phyloP scores from a whole-genome alignment of 2,797 vertebrate species.

The Iguana delicatissima region DNA sequence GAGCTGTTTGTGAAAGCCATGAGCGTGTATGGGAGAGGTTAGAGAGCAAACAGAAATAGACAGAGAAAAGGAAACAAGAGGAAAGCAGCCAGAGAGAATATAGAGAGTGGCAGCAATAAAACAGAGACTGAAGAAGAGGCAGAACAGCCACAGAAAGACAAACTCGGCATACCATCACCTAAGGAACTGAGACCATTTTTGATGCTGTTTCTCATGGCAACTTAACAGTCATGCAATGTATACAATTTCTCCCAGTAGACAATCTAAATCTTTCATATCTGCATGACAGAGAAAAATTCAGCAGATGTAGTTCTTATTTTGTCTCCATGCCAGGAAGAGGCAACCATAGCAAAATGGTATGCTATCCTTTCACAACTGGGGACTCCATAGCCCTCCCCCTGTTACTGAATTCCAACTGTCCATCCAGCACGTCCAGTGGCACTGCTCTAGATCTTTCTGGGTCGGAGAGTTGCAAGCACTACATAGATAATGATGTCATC shows the following conservation, averaged over 20 bases:
- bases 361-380: no score
- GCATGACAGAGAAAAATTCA: neutral
- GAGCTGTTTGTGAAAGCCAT: neutral
- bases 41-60: neutral
- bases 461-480: no score
- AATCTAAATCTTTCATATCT: neutral
- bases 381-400: no score
- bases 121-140: no score
- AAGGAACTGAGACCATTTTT: neutral
- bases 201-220: neutral
- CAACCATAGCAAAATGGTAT: no score
- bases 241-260: neutral
- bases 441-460: no score
- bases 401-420: no score
- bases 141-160: no score
- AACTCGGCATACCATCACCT: neutral
- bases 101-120: neutral
- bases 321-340: neutral
- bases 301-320: neutral
- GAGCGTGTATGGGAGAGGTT: neutral
- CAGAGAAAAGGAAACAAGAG: neutral
- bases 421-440: no score
- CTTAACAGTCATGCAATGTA: neutral
- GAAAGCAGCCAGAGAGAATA: neutral
- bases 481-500: no score